A percentile compares a stretch with the other conserved stretches of the same genome.
These are phyloP conservation scores for Cryptotermes secundus DNA, from an alignment of 1,140 invertebrate genomes.

Conservation along the genomic window DNA sequence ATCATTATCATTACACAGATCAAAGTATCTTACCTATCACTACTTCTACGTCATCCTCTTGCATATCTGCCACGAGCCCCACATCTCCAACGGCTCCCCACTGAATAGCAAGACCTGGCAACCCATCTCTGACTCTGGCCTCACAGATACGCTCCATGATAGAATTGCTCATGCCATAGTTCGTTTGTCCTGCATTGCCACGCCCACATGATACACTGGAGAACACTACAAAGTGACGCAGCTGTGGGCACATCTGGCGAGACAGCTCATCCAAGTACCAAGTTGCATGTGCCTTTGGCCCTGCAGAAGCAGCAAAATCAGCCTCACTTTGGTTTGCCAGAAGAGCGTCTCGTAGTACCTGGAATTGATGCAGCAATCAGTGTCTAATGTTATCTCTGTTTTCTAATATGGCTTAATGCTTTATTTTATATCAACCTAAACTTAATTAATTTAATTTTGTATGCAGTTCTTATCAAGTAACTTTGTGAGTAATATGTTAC, in stretches of 20 bases:
- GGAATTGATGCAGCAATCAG: slow-evolving; percentile 30
- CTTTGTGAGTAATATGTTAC: too few relatives aligned
- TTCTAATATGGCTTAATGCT: too few relatives aligned
- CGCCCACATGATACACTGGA: slow-evolving; percentile 55
- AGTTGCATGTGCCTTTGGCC: slow-evolving; percentile 62
- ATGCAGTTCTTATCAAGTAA: too few relatives aligned
- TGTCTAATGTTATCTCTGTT: too few relatives aligned
- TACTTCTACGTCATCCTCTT: slow-evolving; percentile 67
- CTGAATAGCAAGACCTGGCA: slow-evolving; percentile 47
- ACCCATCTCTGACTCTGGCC: slow-evolving; percentile 51
- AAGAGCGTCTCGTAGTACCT: slow-evolving; percentile 61
- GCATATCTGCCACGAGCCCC: slow-evolving; percentile 75
- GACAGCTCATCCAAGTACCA: slow-evolving; percentile 55
- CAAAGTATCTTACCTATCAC: background rate
- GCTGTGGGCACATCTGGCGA: slow-evolving; percentile 48
- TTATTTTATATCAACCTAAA: too few relatives aligned
- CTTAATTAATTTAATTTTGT: too few relatives aligned
- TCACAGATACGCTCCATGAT: slow-evolving; percentile 66
- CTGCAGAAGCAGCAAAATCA: slow-evolving; percentile 56
- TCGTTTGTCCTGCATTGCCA: slow-evolving; percentile 66
- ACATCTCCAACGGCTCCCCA: slow-evolving; percentile 58
- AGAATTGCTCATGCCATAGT: slow-evolving; percentile 68
- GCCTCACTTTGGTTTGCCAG: slow-evolving; percentile 63
- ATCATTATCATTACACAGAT: too few relatives aligned
- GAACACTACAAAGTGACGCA: slow-evolving; percentile 58